Evolutionary conservation across 2,797 vertebrate genomes (phyloP).

Genomic region (Chromis chromis): DNA sequence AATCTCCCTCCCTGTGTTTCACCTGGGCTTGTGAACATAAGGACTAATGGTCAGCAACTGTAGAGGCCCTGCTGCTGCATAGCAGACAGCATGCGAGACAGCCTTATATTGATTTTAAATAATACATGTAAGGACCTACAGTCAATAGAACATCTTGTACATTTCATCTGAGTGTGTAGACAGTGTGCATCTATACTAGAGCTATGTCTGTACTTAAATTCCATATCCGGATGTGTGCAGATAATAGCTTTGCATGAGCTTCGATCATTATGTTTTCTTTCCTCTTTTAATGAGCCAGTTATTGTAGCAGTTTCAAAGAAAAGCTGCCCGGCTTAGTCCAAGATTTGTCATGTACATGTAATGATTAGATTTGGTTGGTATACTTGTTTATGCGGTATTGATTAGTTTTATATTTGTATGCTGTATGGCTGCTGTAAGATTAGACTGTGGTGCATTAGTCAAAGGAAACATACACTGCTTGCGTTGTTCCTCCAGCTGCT

Average conservation of each 20-base stretch:
- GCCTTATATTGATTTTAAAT: constrained; percentile 38
- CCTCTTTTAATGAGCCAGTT: constrained; percentile 37
- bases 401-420: constrained; percentile 3
- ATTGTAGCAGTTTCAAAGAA: constrained; percentile 20
- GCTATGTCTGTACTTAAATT: constrained; percentile 11
- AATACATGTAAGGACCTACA: constrained; percentile 11
- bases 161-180: constrained; percentile 12
- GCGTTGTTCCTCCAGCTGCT: neutral
- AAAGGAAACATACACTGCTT: neutral
- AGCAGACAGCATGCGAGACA: neutral
- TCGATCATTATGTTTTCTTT: constrained; percentile 7
- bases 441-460: neutral
- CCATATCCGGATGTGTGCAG: constrained; percentile 23
- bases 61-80: neutral
- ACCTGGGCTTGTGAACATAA: no score
- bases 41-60: neutral
- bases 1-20: neutral
- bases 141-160: constrained; percentile 18
- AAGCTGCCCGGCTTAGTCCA: constrained; percentile 1
- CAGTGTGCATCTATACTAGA: constrained; percentile 16
- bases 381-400: constrained; percentile 4
- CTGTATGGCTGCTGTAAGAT: neutral
- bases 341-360: constrained; percentile 9
- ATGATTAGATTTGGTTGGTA: constrained; percentile 7
- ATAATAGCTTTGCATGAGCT: constrained; percentile 24